Evolutionary conservation across 2,113 vertebrate genomes (phyloP).

Genomic region (Pyrgilauda ruficollis): DNA sequence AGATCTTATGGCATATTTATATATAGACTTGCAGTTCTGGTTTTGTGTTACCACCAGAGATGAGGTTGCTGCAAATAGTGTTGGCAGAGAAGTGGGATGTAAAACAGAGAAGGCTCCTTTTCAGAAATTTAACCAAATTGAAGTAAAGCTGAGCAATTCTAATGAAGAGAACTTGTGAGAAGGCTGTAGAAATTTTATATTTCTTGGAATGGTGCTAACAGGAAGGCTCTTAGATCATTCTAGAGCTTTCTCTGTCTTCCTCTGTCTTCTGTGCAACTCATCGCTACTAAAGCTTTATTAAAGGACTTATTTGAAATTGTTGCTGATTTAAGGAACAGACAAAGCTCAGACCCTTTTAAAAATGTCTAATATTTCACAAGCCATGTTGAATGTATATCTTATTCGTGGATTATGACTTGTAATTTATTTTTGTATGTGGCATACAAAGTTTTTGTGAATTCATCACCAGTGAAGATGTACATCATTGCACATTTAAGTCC

Average conservation of each 20-base stretch:
- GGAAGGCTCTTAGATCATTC: not conserved
- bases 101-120: not conserved
- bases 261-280: not conserved
- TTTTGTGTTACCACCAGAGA: not conserved
- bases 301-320: not conserved
- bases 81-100: not conserved
- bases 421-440: not conserved
- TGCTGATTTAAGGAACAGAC: not conserved
- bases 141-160: not conserved
- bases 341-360: not conserved
- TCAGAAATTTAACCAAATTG: not conserved
- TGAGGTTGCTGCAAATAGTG: not conserved
- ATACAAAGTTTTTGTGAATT: not conserved
- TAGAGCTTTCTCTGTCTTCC: not conserved
- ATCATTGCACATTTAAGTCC: not conserved
- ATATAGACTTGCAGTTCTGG: not conserved
- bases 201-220: not conserved
- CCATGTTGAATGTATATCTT: not conserved
- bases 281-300: not conserved
- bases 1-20: not conserved
- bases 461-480: not conserved
- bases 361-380: not conserved
- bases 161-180: not conserved
- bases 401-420: not conserved
- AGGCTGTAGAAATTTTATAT: not conserved